Percentiles rank a stretch among this genome's conserved stretches.
These are phyloP conservation scores for Palythoa grandiflora DNA, from an alignment of 92 coral and sea anemone genomes.

Conservation along the genomic window DNA sequence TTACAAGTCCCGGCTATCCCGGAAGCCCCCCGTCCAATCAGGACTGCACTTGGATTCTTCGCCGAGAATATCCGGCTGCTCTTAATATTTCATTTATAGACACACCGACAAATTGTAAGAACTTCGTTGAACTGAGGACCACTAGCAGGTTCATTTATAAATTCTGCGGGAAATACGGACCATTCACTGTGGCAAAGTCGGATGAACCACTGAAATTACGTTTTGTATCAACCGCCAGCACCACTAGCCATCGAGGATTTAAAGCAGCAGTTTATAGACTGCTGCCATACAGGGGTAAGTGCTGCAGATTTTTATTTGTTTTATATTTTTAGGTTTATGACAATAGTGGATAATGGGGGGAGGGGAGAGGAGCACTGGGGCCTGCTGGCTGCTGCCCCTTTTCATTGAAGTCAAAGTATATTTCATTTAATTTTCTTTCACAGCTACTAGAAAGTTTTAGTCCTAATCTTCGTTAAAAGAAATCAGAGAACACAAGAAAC, in stretches of 20 bases:
- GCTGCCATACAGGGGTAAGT: too few relatives aligned
- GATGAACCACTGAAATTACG: neutral
- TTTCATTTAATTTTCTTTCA: too few relatives aligned
- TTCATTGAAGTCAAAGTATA: too few relatives aligned
- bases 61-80: neutral
- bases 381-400: too few relatives aligned
- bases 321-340: too few relatives aligned
- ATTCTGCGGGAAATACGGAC: neutral
- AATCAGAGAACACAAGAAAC: too few relatives aligned
- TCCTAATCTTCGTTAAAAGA: too few relatives aligned
- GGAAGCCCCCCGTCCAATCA: neutral
- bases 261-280: neutral
- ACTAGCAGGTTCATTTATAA: neutral
- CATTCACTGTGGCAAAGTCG: neutral
- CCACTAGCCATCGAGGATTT: neutral
- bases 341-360: too few relatives aligned
- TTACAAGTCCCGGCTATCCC: constrained; percentile 20
- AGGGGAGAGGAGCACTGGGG: too few relatives aligned
- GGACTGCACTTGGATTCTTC: neutral
- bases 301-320: too few relatives aligned
- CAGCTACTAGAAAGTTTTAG: too few relatives aligned
- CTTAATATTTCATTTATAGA: neutral
- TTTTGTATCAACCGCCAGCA: neutral
- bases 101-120: neutral
- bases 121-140: neutral